Conservation (phyloP, 1,140 invertebrate genomes). For the Saxidomus purpurata region DNA sequence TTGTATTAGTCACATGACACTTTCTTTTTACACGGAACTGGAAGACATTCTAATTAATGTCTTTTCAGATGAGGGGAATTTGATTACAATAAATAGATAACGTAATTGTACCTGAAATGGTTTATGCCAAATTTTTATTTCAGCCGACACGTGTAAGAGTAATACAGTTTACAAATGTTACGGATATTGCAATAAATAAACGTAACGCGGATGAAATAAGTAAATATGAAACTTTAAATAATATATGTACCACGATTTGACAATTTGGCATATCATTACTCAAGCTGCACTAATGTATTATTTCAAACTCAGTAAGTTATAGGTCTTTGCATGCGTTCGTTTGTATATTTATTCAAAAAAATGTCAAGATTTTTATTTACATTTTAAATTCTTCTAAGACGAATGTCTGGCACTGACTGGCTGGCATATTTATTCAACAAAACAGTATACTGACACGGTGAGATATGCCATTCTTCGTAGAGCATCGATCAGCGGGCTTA, state of each 20-base stretch:
- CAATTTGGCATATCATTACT: neutral
- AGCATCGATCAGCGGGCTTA: constrained; percentile 14
- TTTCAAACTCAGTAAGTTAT: neutral
- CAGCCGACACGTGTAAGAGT: no score
- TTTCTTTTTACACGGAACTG: no score
- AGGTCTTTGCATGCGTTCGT: neutral
- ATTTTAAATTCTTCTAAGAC: constrained; percentile 4
- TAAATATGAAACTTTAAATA: no score
- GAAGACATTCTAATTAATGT: no score
- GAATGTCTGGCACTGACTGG: neutral
- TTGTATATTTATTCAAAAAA: constrained; percentile 16
- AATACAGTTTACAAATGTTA: no score
- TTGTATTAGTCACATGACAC: no score
- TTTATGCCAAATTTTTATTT: no score
- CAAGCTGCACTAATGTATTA: neutral
- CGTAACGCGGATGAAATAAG: no score
- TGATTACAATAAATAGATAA: no score
- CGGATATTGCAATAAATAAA: no score
- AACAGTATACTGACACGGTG: neutral
- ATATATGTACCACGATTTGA: neutral
- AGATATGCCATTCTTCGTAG: neutral
- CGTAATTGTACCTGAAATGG: no score
- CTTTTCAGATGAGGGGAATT: no score
- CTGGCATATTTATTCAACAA: constrained; percentile 33
- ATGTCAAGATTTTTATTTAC: constrained; percentile 18